Conservation (phyloP, 2,888 invertebrate species). For the Acronicta leporina region DNA sequence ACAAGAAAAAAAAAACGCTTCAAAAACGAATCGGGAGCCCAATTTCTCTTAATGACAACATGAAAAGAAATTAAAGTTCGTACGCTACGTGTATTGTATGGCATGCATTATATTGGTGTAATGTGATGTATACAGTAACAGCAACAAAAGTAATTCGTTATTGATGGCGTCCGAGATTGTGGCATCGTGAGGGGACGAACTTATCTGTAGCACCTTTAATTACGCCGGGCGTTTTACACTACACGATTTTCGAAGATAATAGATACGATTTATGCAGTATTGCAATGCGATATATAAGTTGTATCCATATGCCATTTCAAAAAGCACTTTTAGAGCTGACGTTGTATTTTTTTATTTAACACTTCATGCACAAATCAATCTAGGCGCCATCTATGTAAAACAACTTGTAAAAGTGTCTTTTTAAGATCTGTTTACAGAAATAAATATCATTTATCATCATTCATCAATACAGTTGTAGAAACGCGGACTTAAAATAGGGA, state of each 20-base stretch:
- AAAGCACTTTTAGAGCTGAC: too few species aligned
- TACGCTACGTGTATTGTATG: slow-evolving; percentile 49
- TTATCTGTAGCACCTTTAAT: slow-evolving; percentile 80
- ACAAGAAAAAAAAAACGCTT: slow-evolving; percentile 1
- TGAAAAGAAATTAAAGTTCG: slow-evolving; percentile 60
- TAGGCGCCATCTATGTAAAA: too few species aligned
- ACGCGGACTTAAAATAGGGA: too few species aligned
- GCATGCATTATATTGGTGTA: slow-evolving; percentile 36
- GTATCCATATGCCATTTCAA: slow-evolving; percentile 11
- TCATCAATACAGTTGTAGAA: too few species aligned
- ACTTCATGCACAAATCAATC: too few species aligned
- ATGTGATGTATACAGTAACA: slow-evolving; percentile 59
- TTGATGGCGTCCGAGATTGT: slow-evolving; percentile 78
- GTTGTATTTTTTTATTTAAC: too few species aligned
- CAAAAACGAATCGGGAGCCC: slow-evolving; percentile 20
- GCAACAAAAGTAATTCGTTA: slow-evolving; percentile 85
- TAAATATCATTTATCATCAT: too few species aligned
- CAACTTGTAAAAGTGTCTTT: too few species aligned
- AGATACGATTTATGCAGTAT: slow-evolving; percentile 12
- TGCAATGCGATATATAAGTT: slow-evolving; percentile 1
- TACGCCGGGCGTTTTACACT: slow-evolving; percentile 70
- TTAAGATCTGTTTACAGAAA: too few species aligned
- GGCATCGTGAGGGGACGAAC: slow-evolving; percentile 74
- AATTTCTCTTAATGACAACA: slow-evolving; percentile 56
- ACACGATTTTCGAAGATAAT: slow-evolving; percentile 57